A percentile compares a stretch with the other conserved stretches of the same genome.
Conservation (phyloP, 2,113 vertebrate genomes). For the Cebidichthys violaceus region DNA sequence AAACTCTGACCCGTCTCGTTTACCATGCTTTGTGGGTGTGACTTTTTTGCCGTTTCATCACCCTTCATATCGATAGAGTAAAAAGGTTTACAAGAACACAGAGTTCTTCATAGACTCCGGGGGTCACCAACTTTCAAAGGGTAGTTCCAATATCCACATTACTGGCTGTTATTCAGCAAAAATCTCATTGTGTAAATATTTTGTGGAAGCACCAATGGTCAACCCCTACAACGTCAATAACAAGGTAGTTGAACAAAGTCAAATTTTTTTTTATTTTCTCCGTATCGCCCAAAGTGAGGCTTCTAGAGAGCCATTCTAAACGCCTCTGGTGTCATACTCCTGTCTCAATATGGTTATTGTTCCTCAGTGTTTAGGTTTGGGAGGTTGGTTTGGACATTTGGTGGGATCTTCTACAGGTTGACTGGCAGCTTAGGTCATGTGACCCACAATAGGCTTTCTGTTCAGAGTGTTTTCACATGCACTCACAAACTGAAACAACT, state of each 20-base stretch:
- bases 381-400: neutral
- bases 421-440: neutral
- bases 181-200: neutral
- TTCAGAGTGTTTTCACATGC: neutral
- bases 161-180: neutral
- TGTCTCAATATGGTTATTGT: neutral
- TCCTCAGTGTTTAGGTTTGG: neutral
- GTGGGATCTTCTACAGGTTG: neutral
- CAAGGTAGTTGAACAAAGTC: neutral
- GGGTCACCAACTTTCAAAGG: neutral
- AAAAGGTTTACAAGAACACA: neutral
- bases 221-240: neutral
- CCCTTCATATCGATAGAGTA: too few species aligned
- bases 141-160: neutral
- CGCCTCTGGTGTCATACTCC: neutral
- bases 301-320: neutral
- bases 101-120: neutral
- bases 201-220: neutral
- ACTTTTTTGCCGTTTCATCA: neutral
- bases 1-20: neutral
- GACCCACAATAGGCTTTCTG: neutral
- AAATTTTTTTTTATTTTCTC: too few species aligned
- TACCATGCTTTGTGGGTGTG: neutral
- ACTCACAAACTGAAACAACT: slow-evolving; percentile 1
- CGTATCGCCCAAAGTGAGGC: neutral